Evolutionary conservation across 2,797 vertebrate genomes (phyloP), one percentile per base, ranked within the genome.

Genomic region (Hydrolagus colliei): DNA sequence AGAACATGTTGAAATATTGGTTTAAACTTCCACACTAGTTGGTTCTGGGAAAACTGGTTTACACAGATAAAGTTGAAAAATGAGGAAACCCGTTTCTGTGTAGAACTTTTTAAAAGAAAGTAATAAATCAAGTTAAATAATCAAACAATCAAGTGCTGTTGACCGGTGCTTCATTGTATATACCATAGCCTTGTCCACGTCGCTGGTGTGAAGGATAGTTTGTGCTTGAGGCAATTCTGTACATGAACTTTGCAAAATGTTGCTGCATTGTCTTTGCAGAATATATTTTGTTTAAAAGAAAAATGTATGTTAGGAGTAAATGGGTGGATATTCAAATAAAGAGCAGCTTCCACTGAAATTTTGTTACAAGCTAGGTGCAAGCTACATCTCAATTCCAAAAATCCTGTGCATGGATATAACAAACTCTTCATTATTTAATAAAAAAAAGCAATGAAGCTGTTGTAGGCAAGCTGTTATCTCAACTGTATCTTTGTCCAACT

Each of bases 251-350:
- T 94, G 96, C 96, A 96, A 96, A 94, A 86, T 62, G 95, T 95
- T 96, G 94, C 95, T 96, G 95, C 96, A 95, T 97, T 95, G 96
- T 96, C 95, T 95, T 93, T 95, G 95, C 95, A 96, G 96, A 96
- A 95, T 97, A 95, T 97, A 96, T 96, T 97, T 98, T 97, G 96
- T 97, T 98, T 96, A 97, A 96, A 96, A 97, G 97, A 94, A 96
- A 95, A 90, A 89, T 94, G 94, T 93, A 96, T 94, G 96, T 98
- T 98, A 95, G 97, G 96, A 95, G 94, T 96, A 73, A 95, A 95
- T 96, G 93, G 95, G 96, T 97, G 96, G 95, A 97, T 97, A 98
- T 98, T 96, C 96, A 98, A 99, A 97, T 98, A 98, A 98, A 96
- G 95, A 94, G 93, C 96, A 96, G 96, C 96, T 97, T 97, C 95